Base-by-base conservation (phyloP, 2,888 invertebrate species). In the Ochropacha duplaris region DNA sequence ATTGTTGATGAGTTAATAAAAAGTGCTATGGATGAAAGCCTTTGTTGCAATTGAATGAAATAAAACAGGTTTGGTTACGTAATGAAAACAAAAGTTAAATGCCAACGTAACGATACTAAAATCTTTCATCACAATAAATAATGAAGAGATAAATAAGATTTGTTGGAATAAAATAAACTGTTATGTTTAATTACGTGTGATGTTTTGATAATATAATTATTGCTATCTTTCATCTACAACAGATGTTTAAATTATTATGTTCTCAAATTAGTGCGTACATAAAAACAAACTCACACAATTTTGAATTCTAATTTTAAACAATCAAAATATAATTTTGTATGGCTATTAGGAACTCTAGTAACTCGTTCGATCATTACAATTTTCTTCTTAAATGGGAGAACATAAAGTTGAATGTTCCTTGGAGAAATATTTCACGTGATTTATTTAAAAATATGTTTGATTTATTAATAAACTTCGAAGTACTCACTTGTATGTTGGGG, bases 391-490 rank as follows among this genome's bases (percentile, higher is more conserved):
- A 19, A 9, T 1, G 1, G 14, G 19, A 11, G 9, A 6, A 0
- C 9, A 0, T 28, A 57, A 54, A 24, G 59, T 65, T 2, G 2
- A 52, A 22, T 57, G 57, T 71, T 0, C 11, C 24, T 9, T 59
- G 57, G 0, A 8, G 0, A 28, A 9, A 24, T 54, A 65, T 74
- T 79, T 70, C 55, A 54, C 60, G 73, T 77, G 74, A 79, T 79
- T 79, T 78, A 79, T 77, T 72, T 74, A 68, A 76, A 78, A 78
- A 71, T 74, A 68, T 68, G 67, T 66, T 71, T 69, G 72, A 78
- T 78, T 71, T 79, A 78, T 79, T 79, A 81, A 75, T 79, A 79
- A 76, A 75, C 69, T 52, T 22, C 22, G 26, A 24, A 14, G 36
- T 36, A 44, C 16, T 44, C n/a, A 44, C 16, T 19, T 44, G 19